These are phyloP conservation scores for Cetonia aurata DNA, from an alignment of 2,888 invertebrate genomes.

Conservation along the genomic window DNA sequence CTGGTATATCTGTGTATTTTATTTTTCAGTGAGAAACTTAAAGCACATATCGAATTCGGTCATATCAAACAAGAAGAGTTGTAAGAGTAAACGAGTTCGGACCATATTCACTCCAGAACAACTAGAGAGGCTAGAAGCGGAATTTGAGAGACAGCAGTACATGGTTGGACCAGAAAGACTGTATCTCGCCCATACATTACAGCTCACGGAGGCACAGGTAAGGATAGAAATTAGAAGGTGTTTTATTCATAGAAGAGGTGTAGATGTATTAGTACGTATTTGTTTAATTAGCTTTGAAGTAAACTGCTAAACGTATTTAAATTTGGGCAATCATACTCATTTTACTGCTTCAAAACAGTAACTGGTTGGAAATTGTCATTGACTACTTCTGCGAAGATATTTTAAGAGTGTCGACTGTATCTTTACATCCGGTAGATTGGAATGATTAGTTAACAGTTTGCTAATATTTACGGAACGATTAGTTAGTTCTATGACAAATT, in stretches of 20 bases:
- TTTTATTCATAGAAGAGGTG: background rate
- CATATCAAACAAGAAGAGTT: conserved; percentile 66
- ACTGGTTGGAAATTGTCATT: no score
- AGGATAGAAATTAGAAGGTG: conserved; percentile 45
- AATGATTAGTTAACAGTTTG: no score
- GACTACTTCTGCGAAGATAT: no score
- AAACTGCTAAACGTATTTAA: no score
- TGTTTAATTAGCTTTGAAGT: no score
- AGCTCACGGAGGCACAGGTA: conserved; percentile 91
- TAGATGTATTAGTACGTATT: no score
- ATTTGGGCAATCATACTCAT: no score
- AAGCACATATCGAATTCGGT: conserved; percentile 59
- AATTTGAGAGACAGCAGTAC: conserved; percentile 96
- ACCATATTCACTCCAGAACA: conserved; percentile 98
- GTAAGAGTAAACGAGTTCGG: conserved; percentile 87
- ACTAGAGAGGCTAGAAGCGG: conserved; percentile 91
- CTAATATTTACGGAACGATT: no score
- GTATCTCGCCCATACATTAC: conserved; percentile 89
- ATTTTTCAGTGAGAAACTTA: conserved; percentile 58
- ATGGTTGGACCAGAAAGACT: conserved; percentile 97
- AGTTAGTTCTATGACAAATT: no score
- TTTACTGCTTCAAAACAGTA: no score
- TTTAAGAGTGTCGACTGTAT: no score
- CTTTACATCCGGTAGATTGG: no score
- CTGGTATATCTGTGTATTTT: background rate